A percentile compares a stretch with the other conserved stretches of the same genome.
Evolutionary conservation across 2,797 vertebrate genomes (phyloP).

Genomic region (Coregonus sp.): DNA sequence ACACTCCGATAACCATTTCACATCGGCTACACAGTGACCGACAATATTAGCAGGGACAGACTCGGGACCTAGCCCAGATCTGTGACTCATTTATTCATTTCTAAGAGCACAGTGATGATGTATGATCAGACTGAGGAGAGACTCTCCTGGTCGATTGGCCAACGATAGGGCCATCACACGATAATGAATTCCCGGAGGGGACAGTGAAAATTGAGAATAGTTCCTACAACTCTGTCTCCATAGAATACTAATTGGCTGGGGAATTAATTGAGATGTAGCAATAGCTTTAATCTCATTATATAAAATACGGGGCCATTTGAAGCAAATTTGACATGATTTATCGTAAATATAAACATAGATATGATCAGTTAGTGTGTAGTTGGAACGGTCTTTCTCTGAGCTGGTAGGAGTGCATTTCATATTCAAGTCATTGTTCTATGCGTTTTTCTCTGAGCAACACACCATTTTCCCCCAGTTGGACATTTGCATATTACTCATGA

Average conservation of each 20-base stretch:
- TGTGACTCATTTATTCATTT: constrained; percentile 57
- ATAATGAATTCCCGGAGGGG: constrained; percentile 70
- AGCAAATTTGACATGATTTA: constrained; percentile 16
- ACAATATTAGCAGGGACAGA: too few species aligned
- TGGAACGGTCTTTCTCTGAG: not conserved
- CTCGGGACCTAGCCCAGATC: constrained; percentile 8
- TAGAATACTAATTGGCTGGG: constrained; percentile 63
- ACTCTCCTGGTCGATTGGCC: not conserved
- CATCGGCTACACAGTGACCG: not conserved
- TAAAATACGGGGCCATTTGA: not conserved
- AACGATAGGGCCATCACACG: constrained; percentile 36
- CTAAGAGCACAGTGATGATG: constrained; percentile 57
- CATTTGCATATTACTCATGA: constrained; percentile 37
- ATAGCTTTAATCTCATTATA: not conserved
- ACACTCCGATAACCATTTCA: not conserved
- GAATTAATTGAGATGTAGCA: constrained; percentile 33
- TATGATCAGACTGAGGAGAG: constrained; percentile 60
- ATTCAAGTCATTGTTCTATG: constrained; percentile 19
- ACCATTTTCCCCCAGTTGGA: constrained; percentile 13
- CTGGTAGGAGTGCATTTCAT: not conserved
- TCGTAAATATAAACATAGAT: constrained; percentile 15
- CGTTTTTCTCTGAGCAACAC: constrained; percentile 12
- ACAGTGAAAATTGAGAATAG: constrained; percentile 30
- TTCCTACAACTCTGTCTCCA: constrained; percentile 46
- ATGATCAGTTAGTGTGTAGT: constrained; percentile 17